phyloP scores from a whole-genome alignment of 1,140 invertebrate species.

The Leptinotarsa undecemlineata region DNA sequence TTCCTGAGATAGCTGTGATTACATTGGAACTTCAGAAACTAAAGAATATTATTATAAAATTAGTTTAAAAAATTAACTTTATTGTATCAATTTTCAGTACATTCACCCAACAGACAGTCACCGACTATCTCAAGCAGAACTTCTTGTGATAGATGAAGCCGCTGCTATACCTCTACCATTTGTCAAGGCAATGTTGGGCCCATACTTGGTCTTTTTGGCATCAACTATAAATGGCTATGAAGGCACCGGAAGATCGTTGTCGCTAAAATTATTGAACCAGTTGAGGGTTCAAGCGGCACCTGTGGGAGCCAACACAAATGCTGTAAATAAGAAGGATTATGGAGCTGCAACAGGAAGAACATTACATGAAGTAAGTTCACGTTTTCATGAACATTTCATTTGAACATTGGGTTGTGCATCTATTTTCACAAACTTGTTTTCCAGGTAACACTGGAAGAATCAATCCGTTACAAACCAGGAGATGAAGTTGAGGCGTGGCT shows the following conservation, averaged over 20 bases:
- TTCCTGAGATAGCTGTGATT: no score
- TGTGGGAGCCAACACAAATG: conserved; percentile 57
- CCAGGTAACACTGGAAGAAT: conserved; percentile 83
- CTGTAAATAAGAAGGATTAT: conserved; percentile 54
- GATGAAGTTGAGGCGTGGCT: conserved; percentile 94
- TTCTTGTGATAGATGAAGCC: conserved; percentile 97
- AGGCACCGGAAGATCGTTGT: conserved; percentile 95
- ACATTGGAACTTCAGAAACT: no score
- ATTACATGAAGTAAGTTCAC: conserved; percentile 58
- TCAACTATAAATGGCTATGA: conserved; percentile 99
- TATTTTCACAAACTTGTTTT: conserved; percentile 6
- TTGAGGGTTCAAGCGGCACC: conserved; percentile 67
- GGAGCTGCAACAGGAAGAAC: conserved; percentile 59
- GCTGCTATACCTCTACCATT: conserved; percentile 96
- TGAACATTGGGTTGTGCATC: neutral
- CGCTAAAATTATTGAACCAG: conserved; percentile 93
- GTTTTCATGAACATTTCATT: neutral
- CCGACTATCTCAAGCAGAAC: conserved; percentile 88
- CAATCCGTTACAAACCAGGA: conserved; percentile 89
- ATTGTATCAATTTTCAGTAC: conserved; percentile 67
- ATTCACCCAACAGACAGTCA: conserved; percentile 91
- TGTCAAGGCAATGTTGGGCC: conserved; percentile 88
- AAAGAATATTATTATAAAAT: no score
- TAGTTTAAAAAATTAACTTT: no score
- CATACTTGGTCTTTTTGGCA: conserved; percentile 93